Evolutionary conservation across 2,797 vertebrate genomes (phyloP), one percentile per base, ranked within the genome.

Genomic region (Natrix natrix): DNA sequence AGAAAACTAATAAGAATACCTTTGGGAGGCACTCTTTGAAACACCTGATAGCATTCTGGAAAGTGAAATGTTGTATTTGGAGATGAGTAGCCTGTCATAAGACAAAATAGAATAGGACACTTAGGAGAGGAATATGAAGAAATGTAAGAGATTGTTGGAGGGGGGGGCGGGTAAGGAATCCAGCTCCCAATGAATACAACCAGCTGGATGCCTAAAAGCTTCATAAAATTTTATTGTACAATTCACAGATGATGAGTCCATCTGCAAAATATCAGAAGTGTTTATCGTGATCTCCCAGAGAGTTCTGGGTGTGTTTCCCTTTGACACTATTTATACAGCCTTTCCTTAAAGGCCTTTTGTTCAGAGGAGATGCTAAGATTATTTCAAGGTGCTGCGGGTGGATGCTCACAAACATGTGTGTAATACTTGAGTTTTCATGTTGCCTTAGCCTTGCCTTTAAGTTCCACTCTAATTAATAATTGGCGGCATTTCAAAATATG

Each of bases 211-310:
- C 97, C 97, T 98, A 95, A 97, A 98, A 90, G 98, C 97, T 98
- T 97, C 97, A 97, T 98, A 98, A 98, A 98, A 97, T 98, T 98
- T 98, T 98, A 98, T 98, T 97, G 98, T 97, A 98, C 98, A 98
- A 98, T 97, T 97, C 97, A 97, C 97, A 98, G 98, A 98, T 97
- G 98, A 98, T 98, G 97, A 97, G 95, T 96, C 98, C 98, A 98
- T 98, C 98, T 99, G 98, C 96, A 97, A 97, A 96, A 94, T 96
- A 97, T 98, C 96, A 96, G 92, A 92, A 96, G 94, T 96, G 96
- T 97, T 97, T 96, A 97, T 97, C 97, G 94, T 93, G 95, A 95
- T 96, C 96, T 97, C 96, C 96, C 95, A 94, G 95, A 94, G 92
- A 10, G 94, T 96, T 96, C 96, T 95, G 96, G 97, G 95, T 94